Evolutionary conservation across 2,797 vertebrate genomes (phyloP), one percentile per base, ranked within the genome.

Genomic region (Falco berigora): DNA sequence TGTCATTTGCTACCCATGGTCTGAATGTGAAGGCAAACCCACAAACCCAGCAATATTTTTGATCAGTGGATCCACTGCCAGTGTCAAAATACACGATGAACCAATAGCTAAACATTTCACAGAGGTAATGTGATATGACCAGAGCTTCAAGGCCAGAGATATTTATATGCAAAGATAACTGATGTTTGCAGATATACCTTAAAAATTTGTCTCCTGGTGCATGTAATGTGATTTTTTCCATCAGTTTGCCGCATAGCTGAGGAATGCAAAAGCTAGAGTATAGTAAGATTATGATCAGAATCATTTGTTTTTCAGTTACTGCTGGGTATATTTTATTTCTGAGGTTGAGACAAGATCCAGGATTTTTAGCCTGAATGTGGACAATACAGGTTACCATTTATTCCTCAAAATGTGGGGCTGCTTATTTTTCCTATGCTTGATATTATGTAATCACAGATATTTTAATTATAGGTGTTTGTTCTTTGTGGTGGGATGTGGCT

Each of bases 271-370:
- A 91, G 27, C 46, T 86, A 61, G 34, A 47, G 38, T 74, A 77
- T 32, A 6, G 63, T 49, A 75, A 93, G 92, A 93, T 88, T 91
- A 52, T 74, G 69, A 89, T 91, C 53, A 77, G 40, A 80, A 89
- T 92, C 3, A 69, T 92, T 96, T 92, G 50, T 94, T 95, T 82
- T 92, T 87, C 46, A 88, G 0, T 94, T 95, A 90, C 68, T 88
- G 46, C 52, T 81, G 50, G 14, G 14, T 62, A 40, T 94, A 90
- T 91, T 91, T 91, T 90, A 75, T 88, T 96, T 85, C 81, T 86
- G 88, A 83, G 53, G 19, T 2, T 94, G 82, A 91, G 69, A 94
- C 44, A 87, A 81, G 24, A 88, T 83, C 77, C 81, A 86, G 36
- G 14, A 38, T 75, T 95, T 96, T 84, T 71, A 94, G 72, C 30